phyloP scores from a whole-genome alignment of 2,797 vertebrate genomes.

The Alosa sapidissima region DNA sequence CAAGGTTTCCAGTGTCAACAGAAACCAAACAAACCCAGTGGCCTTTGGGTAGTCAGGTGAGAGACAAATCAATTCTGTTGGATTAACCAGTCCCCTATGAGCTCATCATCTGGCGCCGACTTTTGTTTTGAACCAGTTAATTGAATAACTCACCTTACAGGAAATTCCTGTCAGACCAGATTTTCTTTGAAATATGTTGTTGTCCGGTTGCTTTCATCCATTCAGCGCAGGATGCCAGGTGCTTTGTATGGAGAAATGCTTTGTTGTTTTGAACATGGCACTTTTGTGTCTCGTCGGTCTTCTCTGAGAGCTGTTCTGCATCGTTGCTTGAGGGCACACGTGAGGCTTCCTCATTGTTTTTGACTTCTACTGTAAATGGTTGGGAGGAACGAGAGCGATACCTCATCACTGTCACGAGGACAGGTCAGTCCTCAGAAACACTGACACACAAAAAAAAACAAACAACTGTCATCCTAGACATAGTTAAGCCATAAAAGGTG shows the following conservation, averaged over 20 bases:
- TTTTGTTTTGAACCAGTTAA: slow-evolving; percentile 38
- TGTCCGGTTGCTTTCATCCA: neutral
- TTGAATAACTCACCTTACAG: slow-evolving; percentile 38
- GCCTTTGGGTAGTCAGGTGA: neutral
- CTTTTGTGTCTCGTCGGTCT: neutral
- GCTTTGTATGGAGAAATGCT: neutral
- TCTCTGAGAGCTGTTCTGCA: neutral
- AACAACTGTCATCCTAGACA: neutral
- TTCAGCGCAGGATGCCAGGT: neutral
- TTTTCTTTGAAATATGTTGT: neutral
- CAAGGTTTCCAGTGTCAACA: slow-evolving; percentile 19
- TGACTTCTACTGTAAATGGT: too few relatives aligned
- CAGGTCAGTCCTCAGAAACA: neutral
- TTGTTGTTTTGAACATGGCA: neutral
- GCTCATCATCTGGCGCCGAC: neutral
- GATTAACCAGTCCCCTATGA: neutral
- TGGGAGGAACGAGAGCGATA: neutral
- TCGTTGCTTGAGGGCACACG: neutral
- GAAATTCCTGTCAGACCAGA: slow-evolving; percentile 37
- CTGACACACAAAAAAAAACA: neutral
- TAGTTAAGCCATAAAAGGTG: neutral
- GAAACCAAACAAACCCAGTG: slow-evolving; percentile 40
- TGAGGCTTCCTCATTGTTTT: neutral
- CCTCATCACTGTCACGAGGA: neutral
- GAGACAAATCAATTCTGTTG: neutral